phyloP scores from a whole-genome alignment of 1,140 invertebrate species.

The Zaprionus capensis region DNA sequence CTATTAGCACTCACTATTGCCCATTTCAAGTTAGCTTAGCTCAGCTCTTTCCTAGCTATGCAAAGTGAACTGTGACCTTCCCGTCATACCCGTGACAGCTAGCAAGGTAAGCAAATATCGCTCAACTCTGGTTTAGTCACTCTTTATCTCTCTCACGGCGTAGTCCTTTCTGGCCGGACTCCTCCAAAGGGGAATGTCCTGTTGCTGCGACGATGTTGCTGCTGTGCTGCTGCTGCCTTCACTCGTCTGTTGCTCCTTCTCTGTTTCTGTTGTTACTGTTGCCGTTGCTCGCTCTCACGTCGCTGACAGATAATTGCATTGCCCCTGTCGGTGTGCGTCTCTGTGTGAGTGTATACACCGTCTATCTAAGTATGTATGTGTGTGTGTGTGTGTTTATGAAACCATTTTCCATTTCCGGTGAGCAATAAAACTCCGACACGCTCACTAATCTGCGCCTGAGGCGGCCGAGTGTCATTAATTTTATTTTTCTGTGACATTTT shows the following conservation, averaged over 20 bases:
- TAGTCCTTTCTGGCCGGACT: neutral
- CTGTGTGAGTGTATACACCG: constrained; percentile 31
- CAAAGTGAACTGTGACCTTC: neutral
- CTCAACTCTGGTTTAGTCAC: constrained; percentile 1
- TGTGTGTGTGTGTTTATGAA: constrained; percentile 71
- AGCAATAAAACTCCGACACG: constrained; percentile 78
- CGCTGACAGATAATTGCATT: constrained; percentile 77
- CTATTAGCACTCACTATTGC: neutral
- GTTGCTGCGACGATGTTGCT: constrained; percentile 41
- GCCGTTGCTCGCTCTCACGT: constrained; percentile 53
- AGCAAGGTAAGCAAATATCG: constrained; percentile 6
- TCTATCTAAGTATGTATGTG: constrained; percentile 19
- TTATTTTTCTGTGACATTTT: constrained; percentile 79
- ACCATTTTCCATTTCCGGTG: constrained; percentile 79
- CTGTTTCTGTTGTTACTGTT: constrained; percentile 39
- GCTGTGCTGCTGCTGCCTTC: neutral
- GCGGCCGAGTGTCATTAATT: constrained; percentile 77
- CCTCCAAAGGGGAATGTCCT: constrained; percentile 68
- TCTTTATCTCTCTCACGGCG: neutral
- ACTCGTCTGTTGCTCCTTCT: constrained; percentile 16
- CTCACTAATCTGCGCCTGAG: constrained; percentile 74
- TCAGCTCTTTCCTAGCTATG: neutral
- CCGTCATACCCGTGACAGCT: neutral
- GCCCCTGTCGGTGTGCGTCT: constrained; percentile 48
- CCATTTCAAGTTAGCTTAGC: neutral